Evolutionary conservation across 2,113 vertebrate species (phyloP).

Genomic region (Malurus melanocephalus): DNA sequence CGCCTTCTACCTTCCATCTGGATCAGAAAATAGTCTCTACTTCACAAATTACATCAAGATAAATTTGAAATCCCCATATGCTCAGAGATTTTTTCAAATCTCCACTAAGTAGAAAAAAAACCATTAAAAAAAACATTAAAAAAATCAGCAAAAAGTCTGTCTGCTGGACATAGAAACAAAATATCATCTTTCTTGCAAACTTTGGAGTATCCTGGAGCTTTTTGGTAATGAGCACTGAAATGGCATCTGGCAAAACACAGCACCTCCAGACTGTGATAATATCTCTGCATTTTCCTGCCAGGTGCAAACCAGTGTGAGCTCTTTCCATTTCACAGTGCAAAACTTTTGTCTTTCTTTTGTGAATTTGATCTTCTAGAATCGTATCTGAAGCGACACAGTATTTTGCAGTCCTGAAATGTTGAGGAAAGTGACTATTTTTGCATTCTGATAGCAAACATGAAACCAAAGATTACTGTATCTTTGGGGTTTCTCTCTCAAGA

Average conservation of each 20-base stretch:
- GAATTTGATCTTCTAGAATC: conserved; percentile 5
- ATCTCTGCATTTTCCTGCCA: conserved; percentile 28
- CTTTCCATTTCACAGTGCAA: neutral
- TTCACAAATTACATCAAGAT: neutral
- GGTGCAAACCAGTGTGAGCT: conserved; percentile 36
- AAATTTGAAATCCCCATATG: neutral
- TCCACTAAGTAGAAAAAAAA: neutral
- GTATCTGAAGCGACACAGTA: neutral
- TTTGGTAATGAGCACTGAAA: neutral
- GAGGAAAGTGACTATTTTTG: neutral
- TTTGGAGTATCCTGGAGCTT: neutral
- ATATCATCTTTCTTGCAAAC: neutral
- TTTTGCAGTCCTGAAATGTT: neutral
- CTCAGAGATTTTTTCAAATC: neutral
- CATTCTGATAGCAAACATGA: neutral
- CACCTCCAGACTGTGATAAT: conserved; percentile 19
- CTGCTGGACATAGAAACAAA: neutral
- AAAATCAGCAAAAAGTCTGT: neutral
- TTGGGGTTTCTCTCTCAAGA: neutral
- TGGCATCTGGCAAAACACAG: conserved; percentile 13
- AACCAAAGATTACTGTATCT: neutral
- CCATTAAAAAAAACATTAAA: neutral
- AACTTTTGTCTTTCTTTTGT: conserved; percentile 13
- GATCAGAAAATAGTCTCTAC: neutral
- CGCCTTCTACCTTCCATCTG: neutral